phyloP scores from a whole-genome alignment of 2,113 vertebrate species.

The Cyprinodon tularosa region DNA sequence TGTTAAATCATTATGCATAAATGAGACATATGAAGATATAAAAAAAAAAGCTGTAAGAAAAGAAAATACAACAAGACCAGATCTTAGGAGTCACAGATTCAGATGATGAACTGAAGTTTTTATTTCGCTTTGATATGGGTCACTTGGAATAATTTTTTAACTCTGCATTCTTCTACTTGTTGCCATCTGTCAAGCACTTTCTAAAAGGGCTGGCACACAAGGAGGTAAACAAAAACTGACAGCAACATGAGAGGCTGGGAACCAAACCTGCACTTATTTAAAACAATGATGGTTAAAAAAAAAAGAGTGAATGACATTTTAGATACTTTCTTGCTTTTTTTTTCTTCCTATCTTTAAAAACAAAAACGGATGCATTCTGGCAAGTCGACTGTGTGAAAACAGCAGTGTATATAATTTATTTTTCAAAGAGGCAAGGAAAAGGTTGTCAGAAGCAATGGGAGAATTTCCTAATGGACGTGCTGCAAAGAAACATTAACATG shows the following conservation, averaged over 20 bases:
- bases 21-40: neutral
- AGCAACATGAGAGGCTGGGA: neutral
- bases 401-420: neutral
- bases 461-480: neutral
- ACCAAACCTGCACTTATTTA: neutral
- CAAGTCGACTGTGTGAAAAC: neutral
- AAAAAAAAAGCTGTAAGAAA: neutral
- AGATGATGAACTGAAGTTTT: neutral
- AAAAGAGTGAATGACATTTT: neutral
- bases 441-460: neutral
- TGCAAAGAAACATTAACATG: neutral
- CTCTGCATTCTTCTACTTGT: neutral
- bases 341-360: neutral
- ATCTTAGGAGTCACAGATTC: too few relatives aligned
- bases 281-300: neutral
- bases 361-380: neutral
- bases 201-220: neutral
- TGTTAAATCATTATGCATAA: neutral
- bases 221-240: neutral
- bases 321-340: neutral
- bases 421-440: neutral
- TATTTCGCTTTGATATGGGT: neutral
- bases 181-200: neutral
- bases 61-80: neutral
- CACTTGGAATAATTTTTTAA: neutral